These are phyloP conservation scores for Drosophila gunungcola DNA, from an alignment of 1,140 invertebrate genomes.

Conservation along the genomic window DNA sequence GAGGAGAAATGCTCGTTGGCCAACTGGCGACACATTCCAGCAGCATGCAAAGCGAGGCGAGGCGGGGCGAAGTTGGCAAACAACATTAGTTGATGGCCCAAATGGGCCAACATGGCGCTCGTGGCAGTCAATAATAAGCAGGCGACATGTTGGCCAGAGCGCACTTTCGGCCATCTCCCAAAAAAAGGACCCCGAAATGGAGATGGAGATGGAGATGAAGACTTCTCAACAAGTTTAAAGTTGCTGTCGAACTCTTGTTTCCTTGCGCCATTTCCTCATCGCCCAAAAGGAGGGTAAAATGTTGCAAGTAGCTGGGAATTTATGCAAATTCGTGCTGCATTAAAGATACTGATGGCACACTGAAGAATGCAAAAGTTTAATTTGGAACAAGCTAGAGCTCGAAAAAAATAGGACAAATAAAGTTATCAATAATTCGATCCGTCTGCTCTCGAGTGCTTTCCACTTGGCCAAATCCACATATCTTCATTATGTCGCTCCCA, in stretches of 20 bases:
- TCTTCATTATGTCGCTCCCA: constrained; percentile 20
- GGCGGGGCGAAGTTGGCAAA: constrained; percentile 71
- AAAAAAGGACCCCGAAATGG: constrained; percentile 9
- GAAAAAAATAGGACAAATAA: not conserved
- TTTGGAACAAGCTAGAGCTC: not conserved
- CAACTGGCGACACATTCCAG: constrained; percentile 55
- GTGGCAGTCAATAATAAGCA: constrained; percentile 82
- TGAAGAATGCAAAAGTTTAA: constrained; percentile 34
- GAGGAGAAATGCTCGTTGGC: constrained; percentile 38
- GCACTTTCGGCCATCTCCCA: constrained; percentile 56
- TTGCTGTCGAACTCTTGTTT: constrained; percentile 42
- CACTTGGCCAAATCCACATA: not conserved
- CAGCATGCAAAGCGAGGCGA: constrained; percentile 49
- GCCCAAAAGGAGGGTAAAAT: constrained; percentile 13
- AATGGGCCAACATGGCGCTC: constrained; percentile 78
- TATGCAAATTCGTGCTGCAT: constrained; percentile 69
- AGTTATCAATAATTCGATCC: constrained; percentile 29
- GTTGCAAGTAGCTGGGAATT: constrained; percentile 50
- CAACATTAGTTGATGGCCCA: constrained; percentile 82
- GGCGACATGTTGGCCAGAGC: constrained; percentile 78
- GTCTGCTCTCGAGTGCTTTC: not conserved
- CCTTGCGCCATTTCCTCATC: not conserved
- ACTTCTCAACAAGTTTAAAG: constrained; percentile 74
- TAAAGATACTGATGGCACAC: constrained; percentile 48
- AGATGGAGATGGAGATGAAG: constrained; percentile 33